phyloP scores from a whole-genome alignment of 2,113 vertebrate species.

The Hippolais icterina region DNA sequence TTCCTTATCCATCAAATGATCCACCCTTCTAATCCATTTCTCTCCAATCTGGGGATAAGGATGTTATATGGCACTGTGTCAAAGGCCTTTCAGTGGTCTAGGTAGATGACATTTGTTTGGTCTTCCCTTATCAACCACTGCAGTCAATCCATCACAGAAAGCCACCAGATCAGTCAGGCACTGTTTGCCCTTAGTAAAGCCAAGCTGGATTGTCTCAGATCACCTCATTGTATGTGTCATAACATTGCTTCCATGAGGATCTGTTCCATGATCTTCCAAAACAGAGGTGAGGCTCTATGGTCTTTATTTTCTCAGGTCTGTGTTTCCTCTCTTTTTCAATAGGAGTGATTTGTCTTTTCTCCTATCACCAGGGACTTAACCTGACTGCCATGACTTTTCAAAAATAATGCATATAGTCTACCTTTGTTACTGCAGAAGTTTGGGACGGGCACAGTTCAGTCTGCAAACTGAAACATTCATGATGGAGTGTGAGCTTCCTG shows the following conservation, averaged over 20 bases:
- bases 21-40: background rate
- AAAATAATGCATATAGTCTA: background rate
- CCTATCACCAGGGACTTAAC: background rate
- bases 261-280: background rate
- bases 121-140: background rate
- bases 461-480: background rate
- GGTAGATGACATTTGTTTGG: background rate
- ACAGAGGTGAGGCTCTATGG: background rate
- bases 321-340: background rate
- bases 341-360: background rate
- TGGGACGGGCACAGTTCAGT: background rate
- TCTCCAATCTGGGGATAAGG: background rate
- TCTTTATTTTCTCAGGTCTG: background rate
- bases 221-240: fast-evolving
- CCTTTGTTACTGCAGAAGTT: background rate
- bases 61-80: background rate
- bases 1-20: background rate
- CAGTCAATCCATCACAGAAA: background rate
- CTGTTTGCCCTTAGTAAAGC: background rate
- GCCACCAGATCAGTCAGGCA: background rate
- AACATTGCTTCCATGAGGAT: background rate
- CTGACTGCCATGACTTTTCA: background rate
- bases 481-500: background rate
- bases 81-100: background rate
- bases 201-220: background rate